Evolutionary conservation across 2,797 vertebrate genomes (phyloP).

Genomic region (Acrocephalus scirpaceus): DNA sequence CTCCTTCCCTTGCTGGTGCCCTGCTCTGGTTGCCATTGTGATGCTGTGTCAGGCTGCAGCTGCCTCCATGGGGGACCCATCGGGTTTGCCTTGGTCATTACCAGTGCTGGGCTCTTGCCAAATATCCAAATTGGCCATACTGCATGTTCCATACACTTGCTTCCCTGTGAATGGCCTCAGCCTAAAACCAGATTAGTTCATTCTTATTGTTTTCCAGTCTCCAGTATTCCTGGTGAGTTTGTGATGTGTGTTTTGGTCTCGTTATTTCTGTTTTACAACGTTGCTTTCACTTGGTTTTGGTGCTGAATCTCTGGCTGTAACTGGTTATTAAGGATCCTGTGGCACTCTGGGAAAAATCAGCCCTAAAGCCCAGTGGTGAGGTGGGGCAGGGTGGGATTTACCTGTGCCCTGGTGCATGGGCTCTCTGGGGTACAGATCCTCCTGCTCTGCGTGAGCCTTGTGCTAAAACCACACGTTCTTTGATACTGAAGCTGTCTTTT

Average conservation of each 20-base stretch:
- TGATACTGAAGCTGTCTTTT: background rate
- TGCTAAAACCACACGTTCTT: background rate
- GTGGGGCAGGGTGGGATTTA: background rate
- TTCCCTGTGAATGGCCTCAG: background rate
- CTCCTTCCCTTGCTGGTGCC: background rate
- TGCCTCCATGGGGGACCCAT: background rate
- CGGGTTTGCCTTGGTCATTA: background rate
- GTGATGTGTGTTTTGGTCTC: fast-evolving
- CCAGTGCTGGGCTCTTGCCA: slow-evolving; percentile 5
- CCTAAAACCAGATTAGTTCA: background rate
- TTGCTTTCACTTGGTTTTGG: background rate
- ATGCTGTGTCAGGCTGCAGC: background rate
- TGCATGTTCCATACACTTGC: background rate
- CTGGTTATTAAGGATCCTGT: background rate
- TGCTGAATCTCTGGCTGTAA: background rate
- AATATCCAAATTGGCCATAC: background rate
- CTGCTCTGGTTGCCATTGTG: slow-evolving; percentile 20
- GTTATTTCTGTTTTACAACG: fast-evolving
- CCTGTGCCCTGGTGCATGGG: background rate
- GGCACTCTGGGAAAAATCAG: background rate
- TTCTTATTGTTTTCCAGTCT: background rate
- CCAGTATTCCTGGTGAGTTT: fast-evolving
- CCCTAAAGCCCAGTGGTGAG: background rate
- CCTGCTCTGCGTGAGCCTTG: background rate
- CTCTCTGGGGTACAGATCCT: background rate